These are phyloP conservation scores for Polymixis lichenea DNA, from an alignment of 2,888 invertebrate species.

Conservation along the genomic window DNA sequence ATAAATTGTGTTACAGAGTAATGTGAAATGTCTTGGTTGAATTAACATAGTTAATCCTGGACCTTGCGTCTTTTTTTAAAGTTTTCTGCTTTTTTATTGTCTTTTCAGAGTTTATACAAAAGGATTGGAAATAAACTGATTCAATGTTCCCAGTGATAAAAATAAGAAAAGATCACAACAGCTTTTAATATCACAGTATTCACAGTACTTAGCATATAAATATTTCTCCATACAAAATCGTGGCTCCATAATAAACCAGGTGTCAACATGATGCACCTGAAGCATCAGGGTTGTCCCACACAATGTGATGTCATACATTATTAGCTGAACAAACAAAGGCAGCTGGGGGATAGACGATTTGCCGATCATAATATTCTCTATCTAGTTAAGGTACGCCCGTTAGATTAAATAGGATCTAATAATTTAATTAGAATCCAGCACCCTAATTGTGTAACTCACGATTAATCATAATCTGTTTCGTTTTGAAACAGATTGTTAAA, in stretches of 20 bases:
- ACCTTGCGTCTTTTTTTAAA: not conserved
- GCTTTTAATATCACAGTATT: not conserved
- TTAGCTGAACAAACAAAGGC: slow-evolving; percentile 71
- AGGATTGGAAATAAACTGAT: not conserved
- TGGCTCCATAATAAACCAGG: slow-evolving; percentile 65
- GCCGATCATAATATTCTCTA: slow-evolving; percentile 43
- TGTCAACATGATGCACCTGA: slow-evolving; percentile 65
- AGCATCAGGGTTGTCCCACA: slow-evolving; percentile 65
- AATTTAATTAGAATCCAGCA: not conserved
- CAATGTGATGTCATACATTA: slow-evolving; percentile 69
- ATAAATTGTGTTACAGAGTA: slow-evolving; percentile 64
- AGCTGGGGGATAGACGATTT: slow-evolving; percentile 55
- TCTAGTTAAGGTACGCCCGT: slow-evolving; percentile 14
- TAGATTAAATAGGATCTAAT: not conserved
- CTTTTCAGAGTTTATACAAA: not conserved
- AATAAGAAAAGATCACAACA: not conserved
- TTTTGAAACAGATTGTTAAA: too few relatives aligned
- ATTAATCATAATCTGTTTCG: too few relatives aligned
- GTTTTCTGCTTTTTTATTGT: too few relatives aligned
- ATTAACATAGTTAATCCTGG: slow-evolving; percentile 31
- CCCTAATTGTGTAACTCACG: too few relatives aligned
- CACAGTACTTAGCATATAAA: not conserved
- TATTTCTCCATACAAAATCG: not conserved
- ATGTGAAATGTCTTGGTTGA: slow-evolving; percentile 46
- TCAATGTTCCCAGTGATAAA: not conserved